These are phyloP conservation scores for Bubo scandiacus DNA, from an alignment of 2,113 vertebrate genomes.

Conservation along the genomic window DNA sequence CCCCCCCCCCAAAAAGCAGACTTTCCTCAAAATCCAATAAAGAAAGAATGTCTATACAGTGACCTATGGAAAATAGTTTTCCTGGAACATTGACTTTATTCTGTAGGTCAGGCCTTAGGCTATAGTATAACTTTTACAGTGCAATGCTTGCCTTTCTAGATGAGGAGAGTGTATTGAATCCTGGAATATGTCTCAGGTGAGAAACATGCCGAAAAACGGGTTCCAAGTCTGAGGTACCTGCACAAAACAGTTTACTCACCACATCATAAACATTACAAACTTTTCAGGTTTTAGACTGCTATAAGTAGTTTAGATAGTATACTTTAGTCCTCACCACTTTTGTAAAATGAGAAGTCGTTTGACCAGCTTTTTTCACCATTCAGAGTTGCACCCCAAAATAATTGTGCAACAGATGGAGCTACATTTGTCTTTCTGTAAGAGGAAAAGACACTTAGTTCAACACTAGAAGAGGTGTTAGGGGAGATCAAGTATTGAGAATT, in stretches of 20 bases:
- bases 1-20: neutral
- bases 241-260: neutral
- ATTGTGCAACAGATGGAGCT: neutral
- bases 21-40: neutral
- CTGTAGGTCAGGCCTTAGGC: neutral
- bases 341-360: neutral
- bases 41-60: neutral
- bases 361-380: neutral
- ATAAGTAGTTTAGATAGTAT: neutral
- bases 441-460: neutral
- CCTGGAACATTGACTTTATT: neutral
- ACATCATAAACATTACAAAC: neutral
- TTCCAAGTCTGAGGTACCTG: neutral
- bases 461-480: neutral
- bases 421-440: neutral
- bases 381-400: neutral
- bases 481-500: neutral
- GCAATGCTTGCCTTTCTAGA: neutral
- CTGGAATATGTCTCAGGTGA: neutral
- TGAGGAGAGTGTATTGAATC: neutral
- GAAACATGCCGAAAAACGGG: neutral
- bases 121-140: neutral
- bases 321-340: neutral
- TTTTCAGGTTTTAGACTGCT: neutral
- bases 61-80: neutral